phyloP scores from a whole-genome alignment of 2,888 invertebrate species.

The Darwinula stevensoni region DNA sequence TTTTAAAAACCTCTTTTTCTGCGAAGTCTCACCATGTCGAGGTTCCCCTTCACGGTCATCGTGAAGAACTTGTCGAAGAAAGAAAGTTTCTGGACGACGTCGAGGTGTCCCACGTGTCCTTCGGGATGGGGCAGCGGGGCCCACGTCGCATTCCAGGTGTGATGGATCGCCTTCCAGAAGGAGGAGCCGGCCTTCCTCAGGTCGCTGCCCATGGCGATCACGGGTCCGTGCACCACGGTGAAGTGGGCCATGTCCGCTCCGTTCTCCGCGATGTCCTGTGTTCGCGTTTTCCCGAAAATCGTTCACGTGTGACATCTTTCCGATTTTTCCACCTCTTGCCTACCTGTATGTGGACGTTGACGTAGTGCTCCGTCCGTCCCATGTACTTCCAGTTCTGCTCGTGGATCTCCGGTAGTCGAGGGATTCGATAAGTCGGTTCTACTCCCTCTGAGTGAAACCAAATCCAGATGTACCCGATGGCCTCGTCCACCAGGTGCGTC shows the following conservation, averaged over 20 bases:
- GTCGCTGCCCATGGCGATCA: not conserved
- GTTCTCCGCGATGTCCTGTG: slow-evolving; percentile 66
- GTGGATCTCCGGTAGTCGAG: slow-evolving; percentile 24
- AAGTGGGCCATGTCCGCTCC: slow-evolving; percentile 60
- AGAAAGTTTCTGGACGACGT: no score
- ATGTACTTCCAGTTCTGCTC: slow-evolving; percentile 28
- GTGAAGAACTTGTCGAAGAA: no score
- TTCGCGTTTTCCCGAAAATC: not conserved
- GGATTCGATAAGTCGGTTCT: slow-evolving; percentile 34
- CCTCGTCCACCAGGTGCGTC: slow-evolving; percentile 34
- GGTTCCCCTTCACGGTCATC: no score
- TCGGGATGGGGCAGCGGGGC: no score
- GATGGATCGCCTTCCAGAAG: not conserved
- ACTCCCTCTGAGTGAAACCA: slow-evolving; percentile 48
- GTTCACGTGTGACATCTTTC: no score
- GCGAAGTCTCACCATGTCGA: no score
- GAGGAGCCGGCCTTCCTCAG: not conserved
- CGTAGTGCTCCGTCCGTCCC: slow-evolving; percentile 43
- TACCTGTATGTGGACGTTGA: slow-evolving; percentile 48
- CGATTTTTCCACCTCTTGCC: slow-evolving; percentile 4
- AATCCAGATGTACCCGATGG: slow-evolving; percentile 40
- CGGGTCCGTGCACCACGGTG: slow-evolving; percentile 35
- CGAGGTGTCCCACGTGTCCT: no score
- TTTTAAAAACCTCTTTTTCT: no score
- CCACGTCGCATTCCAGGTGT: not conserved